These are phyloP conservation scores for Gryllus longicercus DNA, from an alignment of 2,888 invertebrate genomes.

Conservation along the genomic window DNA sequence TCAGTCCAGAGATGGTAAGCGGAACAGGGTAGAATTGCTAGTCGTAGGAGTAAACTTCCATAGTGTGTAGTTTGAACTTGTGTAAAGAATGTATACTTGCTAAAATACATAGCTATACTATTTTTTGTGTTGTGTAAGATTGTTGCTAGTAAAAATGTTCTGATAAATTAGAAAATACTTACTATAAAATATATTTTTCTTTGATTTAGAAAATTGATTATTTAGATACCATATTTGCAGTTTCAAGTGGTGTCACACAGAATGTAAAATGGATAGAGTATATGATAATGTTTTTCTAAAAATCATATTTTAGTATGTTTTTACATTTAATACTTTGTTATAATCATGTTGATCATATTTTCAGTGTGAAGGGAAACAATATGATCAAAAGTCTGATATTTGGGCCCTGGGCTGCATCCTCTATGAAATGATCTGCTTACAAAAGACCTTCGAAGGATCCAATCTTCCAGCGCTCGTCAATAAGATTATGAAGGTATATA, in stretches of 20 bases:
- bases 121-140: too few species aligned
- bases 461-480: constrained; percentile 69
- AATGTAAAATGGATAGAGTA: background rate
- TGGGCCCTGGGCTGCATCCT: constrained; percentile 76
- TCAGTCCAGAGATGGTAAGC: constrained; percentile 68
- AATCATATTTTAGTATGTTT: background rate
- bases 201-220: too few species aligned
- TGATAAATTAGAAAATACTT: background rate
- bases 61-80: too few species aligned
- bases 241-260: too few species aligned
- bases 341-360: constrained; percentile 34
- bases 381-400: constrained; percentile 72
- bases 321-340: background rate
- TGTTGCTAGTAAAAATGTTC: too few species aligned
- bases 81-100: too few species aligned
- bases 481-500: constrained; percentile 63
- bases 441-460: constrained; percentile 69
- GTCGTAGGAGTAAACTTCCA: too few species aligned
- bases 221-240: too few species aligned
- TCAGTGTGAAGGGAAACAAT: constrained; percentile 71
- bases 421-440: constrained; percentile 69
- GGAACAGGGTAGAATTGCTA: background rate
- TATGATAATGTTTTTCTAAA: background rate
- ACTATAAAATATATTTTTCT: background rate
- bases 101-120: too few species aligned